Evolutionary conservation across 2,888 invertebrate genomes (phyloP), one percentile per base, ranked within the genome.

Genomic region (Polyploca ridens): DNA sequence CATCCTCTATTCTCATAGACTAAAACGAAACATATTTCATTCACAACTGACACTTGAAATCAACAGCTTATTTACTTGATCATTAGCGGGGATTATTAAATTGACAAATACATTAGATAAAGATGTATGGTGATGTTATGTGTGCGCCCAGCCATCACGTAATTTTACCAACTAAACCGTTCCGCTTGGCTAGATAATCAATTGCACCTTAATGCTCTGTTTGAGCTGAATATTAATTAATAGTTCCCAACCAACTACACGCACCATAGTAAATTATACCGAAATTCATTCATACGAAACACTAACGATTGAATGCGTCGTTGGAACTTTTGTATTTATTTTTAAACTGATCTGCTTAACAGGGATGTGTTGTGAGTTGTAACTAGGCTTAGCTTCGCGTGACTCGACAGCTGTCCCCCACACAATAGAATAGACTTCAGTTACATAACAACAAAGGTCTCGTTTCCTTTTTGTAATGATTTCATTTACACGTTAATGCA

Each of bases 401-500:
- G 86, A 80, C 83, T 76, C 65, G 66, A 73, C 74, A 41, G 41
- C 75, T 76, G 75, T 81, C 74, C 72, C 68, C 70, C 61, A 72
- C 73, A 84, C 81, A 86, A 86, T 84, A 64, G 75, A 76, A 73
- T 68, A 70, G 73, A 76, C 75, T 79, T 77, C 77, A 77, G 77
- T 82, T 76, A 81, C 76, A 72, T 73, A 79, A 81, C 78, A 69
- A 75, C 75, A 75, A 76, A 76, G 74, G 73, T 76, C 75, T 77
- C 72, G 73, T 82, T 83, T 83, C 77, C 77, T 76, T 75, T 78
- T 74, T 73, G 76, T 82, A 82, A 83, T 80, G 75, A 82, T 82
- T 85, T 80, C 67, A 88, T 86, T 87, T 81, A 81, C 80, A 83
- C 79, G 68, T 81, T 79, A 79, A 82, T 79, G 72, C 72, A 76